A percentile compares a stretch with the other conserved stretches of the same genome.
Evolutionary conservation across 2,113 vertebrate species (phyloP).

Genomic region (Asarcornis scutulata): DNA sequence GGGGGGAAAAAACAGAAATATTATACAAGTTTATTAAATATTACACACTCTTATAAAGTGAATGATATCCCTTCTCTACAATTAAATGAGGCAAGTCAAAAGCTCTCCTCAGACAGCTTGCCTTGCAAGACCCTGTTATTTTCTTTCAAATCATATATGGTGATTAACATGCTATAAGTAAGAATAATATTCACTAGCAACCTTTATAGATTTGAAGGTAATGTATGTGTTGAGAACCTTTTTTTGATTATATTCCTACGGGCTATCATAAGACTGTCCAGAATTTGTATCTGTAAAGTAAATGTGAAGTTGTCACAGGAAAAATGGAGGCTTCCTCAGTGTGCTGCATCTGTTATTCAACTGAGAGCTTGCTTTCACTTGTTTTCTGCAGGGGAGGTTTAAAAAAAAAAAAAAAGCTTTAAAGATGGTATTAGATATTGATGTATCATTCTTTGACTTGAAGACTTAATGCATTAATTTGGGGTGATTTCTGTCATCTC

Average conservation of each 20-base stretch:
- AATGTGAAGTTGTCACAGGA: not conserved
- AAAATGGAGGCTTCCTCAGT: not conserved
- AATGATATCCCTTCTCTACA: not conserved
- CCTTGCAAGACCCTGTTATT: not conserved
- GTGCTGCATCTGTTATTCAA: not conserved
- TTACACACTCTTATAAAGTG: not conserved
- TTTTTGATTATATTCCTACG: not conserved
- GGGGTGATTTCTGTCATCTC: slow-evolving; percentile 30
- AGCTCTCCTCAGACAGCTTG: not conserved
- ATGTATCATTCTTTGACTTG: not conserved
- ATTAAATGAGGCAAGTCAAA: not conserved
- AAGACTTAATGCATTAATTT: slow-evolving; percentile 34
- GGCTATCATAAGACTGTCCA: not conserved
- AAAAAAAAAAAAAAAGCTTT: not conserved
- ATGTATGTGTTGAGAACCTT: not conserved
- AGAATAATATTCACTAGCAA: not conserved
- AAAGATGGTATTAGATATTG: not conserved
- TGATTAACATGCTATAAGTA: not conserved
- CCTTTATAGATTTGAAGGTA: not conserved
- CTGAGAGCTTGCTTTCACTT: not conserved
- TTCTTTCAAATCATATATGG: not conserved
- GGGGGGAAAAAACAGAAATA: not conserved
- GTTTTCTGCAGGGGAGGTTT: not conserved
- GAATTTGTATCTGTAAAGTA: not conserved
- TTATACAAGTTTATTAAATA: not conserved